phyloP scores from a whole-genome alignment of 2,888 invertebrate species.

The Epirrhoe tristata region DNA sequence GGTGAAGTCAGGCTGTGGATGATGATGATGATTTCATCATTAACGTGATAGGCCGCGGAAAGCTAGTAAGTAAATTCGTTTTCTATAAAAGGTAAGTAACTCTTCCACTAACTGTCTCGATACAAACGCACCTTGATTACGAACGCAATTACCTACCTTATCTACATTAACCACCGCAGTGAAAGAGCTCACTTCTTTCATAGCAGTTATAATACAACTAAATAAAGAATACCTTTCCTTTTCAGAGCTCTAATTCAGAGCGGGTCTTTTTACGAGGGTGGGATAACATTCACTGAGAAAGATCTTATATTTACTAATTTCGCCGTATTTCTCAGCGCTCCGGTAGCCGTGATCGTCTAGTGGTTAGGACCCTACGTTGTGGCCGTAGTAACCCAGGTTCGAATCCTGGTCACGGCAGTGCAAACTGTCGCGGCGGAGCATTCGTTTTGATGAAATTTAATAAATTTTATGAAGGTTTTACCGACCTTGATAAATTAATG shows the following conservation, averaged over 20 bases:
- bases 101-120: conserved; percentile 9
- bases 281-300: conserved; percentile 20
- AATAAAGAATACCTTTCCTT: conserved; percentile 23
- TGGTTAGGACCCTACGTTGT: conserved; percentile 92
- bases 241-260: conserved; percentile 8
- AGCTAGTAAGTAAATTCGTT: too few species aligned
- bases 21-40: too few species aligned
- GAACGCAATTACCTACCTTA: conserved; percentile 37
- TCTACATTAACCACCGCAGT: conserved; percentile 18
- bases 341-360: conserved; percentile 85
- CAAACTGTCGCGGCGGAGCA: conserved; percentile 48
- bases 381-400: conserved; percentile 92
- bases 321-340: conserved; percentile 24
- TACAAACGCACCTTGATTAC: conserved; percentile 22
- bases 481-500: background rate
- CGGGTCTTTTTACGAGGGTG: conserved; percentile 22
- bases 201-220: conserved; percentile 28
- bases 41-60: too few species aligned
- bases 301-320: conserved; percentile 22
- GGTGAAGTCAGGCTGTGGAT: too few species aligned
- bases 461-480: conserved; percentile 8
- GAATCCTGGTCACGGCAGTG: conserved; percentile 84
- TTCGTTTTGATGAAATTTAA: conserved; percentile 32
- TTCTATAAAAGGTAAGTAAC: background rate
- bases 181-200: conserved; percentile 34